These are phyloP conservation scores for Tympanuchus pallidicinctus DNA, from an alignment of 2,113 vertebrate species.

Conservation along the genomic window DNA sequence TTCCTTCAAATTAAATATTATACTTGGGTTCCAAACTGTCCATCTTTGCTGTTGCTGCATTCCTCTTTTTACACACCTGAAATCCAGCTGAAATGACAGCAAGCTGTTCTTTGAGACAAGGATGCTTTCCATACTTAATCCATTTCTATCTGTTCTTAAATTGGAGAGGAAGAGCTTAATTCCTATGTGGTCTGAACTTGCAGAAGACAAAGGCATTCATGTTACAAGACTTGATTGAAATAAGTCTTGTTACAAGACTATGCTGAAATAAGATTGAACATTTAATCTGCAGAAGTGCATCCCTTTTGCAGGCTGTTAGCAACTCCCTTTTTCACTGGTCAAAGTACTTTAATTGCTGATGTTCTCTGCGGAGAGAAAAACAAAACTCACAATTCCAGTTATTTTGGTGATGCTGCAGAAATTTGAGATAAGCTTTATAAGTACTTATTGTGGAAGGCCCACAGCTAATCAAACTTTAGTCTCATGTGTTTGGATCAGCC, in stretches of 20 bases:
- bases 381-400: neutral
- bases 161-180: neutral
- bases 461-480: neutral
- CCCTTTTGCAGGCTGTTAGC: neutral
- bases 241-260: neutral
- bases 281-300: neutral
- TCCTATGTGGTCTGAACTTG: neutral
- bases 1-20: neutral
- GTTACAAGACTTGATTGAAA: neutral
- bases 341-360: neutral
- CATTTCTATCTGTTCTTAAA: neutral
- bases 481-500: neutral
- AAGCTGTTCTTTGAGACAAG: neutral
- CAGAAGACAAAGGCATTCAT: neutral
- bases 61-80: rapidly evolving
- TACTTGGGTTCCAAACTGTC: neutral
- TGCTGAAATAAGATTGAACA: neutral
- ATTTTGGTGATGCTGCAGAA: neutral
- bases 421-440: neutral
- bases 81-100: neutral
- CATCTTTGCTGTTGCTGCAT: neutral
- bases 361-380: neutral
- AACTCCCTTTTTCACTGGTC: neutral
- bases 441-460: neutral
- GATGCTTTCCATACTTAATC: neutral